Conservation (phyloP, 2,888 invertebrate genomes). For the Latrodectus elegans region DNA sequence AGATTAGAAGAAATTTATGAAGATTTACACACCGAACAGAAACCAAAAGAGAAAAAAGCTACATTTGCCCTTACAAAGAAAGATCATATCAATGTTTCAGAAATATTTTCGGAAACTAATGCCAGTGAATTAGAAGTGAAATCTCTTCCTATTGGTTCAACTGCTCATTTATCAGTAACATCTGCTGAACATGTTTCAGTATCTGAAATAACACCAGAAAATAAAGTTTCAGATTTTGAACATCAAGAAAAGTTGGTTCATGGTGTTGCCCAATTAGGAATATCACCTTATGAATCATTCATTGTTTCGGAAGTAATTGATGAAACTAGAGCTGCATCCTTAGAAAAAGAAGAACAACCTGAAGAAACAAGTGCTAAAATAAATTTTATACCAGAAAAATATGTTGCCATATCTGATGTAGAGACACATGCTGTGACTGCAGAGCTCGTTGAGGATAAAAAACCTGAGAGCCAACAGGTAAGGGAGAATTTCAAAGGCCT, state of each 20-base stretch:
- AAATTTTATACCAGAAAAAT: constrained; percentile 63
- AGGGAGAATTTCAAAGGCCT: constrained; percentile 30
- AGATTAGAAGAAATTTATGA: constrained; percentile 58
- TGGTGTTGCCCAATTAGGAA: constrained; percentile 42
- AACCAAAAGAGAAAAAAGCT: constrained; percentile 55
- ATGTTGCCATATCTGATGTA: constrained; percentile 69
- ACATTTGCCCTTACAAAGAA: constrained; percentile 35
- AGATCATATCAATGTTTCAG: constrained; percentile 62
- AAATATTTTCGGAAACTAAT: constrained; percentile 52
- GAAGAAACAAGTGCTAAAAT: constrained; percentile 54
- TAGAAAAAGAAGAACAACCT: constrained; percentile 63
- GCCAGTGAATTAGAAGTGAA: constrained; percentile 28
- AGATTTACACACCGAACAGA: constrained; percentile 44
- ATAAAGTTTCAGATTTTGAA: constrained; percentile 56
- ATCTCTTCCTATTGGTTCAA: constrained; percentile 46
- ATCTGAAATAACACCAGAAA: constrained; percentile 67
- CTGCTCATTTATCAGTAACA: constrained; percentile 50
- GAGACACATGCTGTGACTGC: constrained; percentile 60
- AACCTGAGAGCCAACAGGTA: constrained; percentile 68
- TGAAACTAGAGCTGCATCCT: constrained; percentile 56
- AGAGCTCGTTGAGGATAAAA: constrained; percentile 63
- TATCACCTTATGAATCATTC: constrained; percentile 63
- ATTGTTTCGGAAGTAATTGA: constrained; percentile 65
- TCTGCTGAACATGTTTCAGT: constrained; percentile 66
- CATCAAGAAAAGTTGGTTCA: constrained; percentile 13